These are phyloP conservation scores for Gonioctena quinquepunctata DNA, from an alignment of 1,140 invertebrate genomes.

Conservation along the genomic window DNA sequence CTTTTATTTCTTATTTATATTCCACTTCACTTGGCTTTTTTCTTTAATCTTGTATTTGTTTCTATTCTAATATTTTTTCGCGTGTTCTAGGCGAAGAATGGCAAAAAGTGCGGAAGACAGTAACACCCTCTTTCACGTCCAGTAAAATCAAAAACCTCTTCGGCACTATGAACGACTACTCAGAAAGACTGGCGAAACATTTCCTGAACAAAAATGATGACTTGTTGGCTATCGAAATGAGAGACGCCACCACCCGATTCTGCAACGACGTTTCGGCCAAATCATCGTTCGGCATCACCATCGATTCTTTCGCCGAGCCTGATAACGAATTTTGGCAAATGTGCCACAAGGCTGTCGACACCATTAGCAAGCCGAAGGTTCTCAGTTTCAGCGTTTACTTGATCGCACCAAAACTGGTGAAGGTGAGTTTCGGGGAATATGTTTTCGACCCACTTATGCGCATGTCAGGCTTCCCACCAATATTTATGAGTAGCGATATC, in stretches of 20 bases:
- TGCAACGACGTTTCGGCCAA: slow-evolving; percentile 53
- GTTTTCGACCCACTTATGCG: no score
- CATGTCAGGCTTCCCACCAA: no score
- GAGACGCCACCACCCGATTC: slow-evolving; percentile 36
- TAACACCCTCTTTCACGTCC: slow-evolving; percentile 55
- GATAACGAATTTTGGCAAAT: slow-evolving; percentile 59
- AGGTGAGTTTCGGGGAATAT: no score
- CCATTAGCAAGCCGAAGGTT: slow-evolving; percentile 5
- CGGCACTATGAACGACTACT: slow-evolving; percentile 42
- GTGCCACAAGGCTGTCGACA: slow-evolving; percentile 50
- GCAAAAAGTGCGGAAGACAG: slow-evolving; percentile 50
- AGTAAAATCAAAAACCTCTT: slow-evolving; percentile 55
- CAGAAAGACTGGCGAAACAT: slow-evolving; percentile 44
- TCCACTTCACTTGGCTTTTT: no score
- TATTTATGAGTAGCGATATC: no score
- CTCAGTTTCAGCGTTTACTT: slow-evolving; percentile 17
- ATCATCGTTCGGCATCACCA: slow-evolving; percentile 51
- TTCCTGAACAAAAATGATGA: slow-evolving; percentile 36
- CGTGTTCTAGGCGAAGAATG: slow-evolving; percentile 53
- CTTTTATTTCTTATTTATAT: no score
- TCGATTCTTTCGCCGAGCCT: slow-evolving; percentile 54
- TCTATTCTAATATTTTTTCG: no score
- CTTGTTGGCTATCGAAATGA: slow-evolving; percentile 35
- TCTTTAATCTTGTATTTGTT: no score
- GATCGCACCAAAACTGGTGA: slow-evolving; percentile 18